Evolutionary conservation across 2,888 invertebrate species (phyloP).

Genomic region (Augochlorella aurata): DNA sequence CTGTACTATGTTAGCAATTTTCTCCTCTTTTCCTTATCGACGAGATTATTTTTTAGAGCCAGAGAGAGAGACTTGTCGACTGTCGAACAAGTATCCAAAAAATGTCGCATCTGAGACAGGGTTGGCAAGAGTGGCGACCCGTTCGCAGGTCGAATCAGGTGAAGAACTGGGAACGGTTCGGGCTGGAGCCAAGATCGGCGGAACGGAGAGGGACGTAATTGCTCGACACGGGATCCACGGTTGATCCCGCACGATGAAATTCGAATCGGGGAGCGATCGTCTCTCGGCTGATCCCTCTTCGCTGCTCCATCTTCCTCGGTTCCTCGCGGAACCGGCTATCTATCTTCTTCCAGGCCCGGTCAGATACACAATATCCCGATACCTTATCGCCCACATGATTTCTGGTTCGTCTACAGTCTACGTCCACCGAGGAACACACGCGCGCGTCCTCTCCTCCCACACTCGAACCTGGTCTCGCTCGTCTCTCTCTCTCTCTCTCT

Average conservation of each 20-base stretch:
- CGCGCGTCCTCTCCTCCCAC: slow-evolving; percentile 15
- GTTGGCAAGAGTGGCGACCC: too few species aligned
- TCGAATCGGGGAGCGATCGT: slow-evolving; percentile 58
- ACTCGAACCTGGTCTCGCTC: not conserved
- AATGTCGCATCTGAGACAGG: too few species aligned
- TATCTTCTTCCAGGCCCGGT: slow-evolving; percentile 63
- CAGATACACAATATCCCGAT: slow-evolving; percentile 70
- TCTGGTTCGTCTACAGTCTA: slow-evolving; percentile 59
- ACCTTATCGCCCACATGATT: slow-evolving; percentile 70
- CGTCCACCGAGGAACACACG: slow-evolving; percentile 36
- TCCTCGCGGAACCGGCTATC: slow-evolving; percentile 53
- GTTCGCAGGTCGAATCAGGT: not conserved
- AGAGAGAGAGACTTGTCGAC: too few species aligned
- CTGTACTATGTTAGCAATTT: too few species aligned
- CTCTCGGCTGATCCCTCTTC: slow-evolving; percentile 52
- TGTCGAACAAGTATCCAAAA: too few species aligned
- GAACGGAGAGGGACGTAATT: slow-evolving; percentile 38
- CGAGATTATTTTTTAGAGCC: too few species aligned
- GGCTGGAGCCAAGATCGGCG: not conserved
- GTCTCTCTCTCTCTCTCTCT: slow-evolving; percentile 3
- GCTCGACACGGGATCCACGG: slow-evolving; percentile 35
- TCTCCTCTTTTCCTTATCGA: too few species aligned
- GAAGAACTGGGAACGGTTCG: not conserved
- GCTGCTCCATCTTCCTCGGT: slow-evolving; percentile 37
- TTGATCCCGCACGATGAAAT: slow-evolving; percentile 60